A percentile compares a stretch with the other conserved stretches of the same genome.
phyloP scores from a whole-genome alignment of 2,797 vertebrate species.

The Falco naumanni region DNA sequence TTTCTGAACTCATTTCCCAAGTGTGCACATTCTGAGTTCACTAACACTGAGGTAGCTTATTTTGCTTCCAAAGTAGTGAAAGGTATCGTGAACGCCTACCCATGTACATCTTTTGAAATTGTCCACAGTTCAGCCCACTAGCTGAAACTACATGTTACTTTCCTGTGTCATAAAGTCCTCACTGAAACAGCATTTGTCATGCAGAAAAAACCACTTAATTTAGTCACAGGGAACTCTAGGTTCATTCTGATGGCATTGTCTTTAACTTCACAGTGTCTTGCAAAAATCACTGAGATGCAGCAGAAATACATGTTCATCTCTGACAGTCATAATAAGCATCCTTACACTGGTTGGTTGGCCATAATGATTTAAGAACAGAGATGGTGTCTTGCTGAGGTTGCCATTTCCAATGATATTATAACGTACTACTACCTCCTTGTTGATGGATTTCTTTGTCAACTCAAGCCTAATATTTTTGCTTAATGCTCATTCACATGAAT shows the following conservation, averaged over 20 bases:
- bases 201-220: not conserved
- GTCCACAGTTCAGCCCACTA: not conserved
- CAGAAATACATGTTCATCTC: not conserved
- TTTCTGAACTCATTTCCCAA: constrained; percentile 19
- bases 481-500: not conserved
- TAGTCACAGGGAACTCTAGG: not conserved
- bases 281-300: not conserved
- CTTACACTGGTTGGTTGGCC: not conserved
- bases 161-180: not conserved
- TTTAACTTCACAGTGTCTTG: not conserved
- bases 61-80: not conserved
- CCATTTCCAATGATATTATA: not conserved
- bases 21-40: not conserved
- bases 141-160: not conserved
- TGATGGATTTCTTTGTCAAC: not conserved
- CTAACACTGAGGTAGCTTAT: not conserved
- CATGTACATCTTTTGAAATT: not conserved
- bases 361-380: not conserved
- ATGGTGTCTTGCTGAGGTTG: not conserved
- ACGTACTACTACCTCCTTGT: not conserved
- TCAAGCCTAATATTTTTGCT: not conserved
- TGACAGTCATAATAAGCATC: not conserved
- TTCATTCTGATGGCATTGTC: not conserved
- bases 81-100: not conserved
- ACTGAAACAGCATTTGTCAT: not conserved